Evolutionary conservation across 2,797 vertebrate genomes (phyloP), one percentile per base, ranked within the genome.

Genomic region (Pangasius krempfi): DNA sequence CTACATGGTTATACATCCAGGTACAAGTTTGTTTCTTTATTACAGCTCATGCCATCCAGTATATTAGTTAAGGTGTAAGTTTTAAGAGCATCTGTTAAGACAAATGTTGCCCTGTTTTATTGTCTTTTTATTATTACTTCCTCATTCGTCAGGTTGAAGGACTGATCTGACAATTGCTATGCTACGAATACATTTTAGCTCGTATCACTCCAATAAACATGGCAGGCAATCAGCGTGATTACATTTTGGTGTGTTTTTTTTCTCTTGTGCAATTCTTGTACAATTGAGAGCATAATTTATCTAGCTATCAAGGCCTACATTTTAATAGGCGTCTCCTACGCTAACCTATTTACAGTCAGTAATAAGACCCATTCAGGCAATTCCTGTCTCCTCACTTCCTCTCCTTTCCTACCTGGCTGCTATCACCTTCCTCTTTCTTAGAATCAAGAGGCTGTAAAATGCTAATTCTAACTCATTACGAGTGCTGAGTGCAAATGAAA

Each of bases 371-470:
- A 10, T 82, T 81, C 80, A 82, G 58, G 37, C 56, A 60, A 40
- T 81, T 81, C 10, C 89, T 82, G 30, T 87, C 89, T 80, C 86
- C 44, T 92, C 58, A 82, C 93, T 95, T 95, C 95, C 95, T 95
- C 88, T 91, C 5, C 18, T 85, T 92, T 89, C 92, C 66, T 82
- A 89, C 89, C 66, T 88, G 90, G 73, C 62, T 73, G 16, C 27
- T 18, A 72, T 86, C 85, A 75, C 88, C 88, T 75, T 66, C 18
- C 44, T 73, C 89, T 47, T 89, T 84, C 91, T 92, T 91, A 88
- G 87, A 92, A 89, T 88, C 80, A 85, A 40, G 68, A 56, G 88
- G 44, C 90, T 80, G 80, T 96, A 95, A 96, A 95, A 95, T 95
- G 94, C 92, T 93, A 96, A 95, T 95, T 2, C 72, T 50, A 2